Percentiles rank a stretch among this genome's conserved stretches.
Evolutionary conservation across 92 coral and sea anemone genomes (phyloP).

Genomic region (Umimayanthus chanpuru): DNA sequence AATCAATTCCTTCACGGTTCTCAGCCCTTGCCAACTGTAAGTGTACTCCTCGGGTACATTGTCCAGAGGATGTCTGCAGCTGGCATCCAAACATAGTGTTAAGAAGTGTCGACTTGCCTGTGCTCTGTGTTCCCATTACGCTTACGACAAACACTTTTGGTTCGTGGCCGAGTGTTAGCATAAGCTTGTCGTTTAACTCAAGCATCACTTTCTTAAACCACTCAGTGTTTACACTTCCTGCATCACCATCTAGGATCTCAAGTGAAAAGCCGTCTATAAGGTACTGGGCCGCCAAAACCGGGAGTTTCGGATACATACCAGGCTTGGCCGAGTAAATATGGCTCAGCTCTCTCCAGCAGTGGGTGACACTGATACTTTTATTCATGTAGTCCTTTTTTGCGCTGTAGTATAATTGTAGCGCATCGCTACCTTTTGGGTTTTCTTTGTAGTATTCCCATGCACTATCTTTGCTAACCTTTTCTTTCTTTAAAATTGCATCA

Average conservation of each 20-base stretch:
- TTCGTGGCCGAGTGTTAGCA: neutral
- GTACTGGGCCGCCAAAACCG: conserved; percentile 35
- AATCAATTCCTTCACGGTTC: conserved; percentile 34
- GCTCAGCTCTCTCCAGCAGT: conserved; percentile 37
- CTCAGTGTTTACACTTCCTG: conserved; percentile 37
- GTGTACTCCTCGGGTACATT: conserved; percentile 58
- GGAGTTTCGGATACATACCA: conserved; percentile 1
- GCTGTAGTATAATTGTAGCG: conserved; percentile 19
- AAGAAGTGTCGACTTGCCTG: conserved; percentile 59
- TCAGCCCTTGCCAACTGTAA: conserved; percentile 34
- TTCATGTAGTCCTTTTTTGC: conserved; percentile 1
- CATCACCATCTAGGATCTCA: conserved; percentile 55
- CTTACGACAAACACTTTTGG: conserved; percentile 52
- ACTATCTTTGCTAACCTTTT: conserved; percentile 17
- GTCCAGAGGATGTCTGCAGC: conserved; percentile 47
- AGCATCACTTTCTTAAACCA: conserved; percentile 48
- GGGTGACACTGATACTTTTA: conserved; percentile 9
- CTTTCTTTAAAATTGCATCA: neutral
- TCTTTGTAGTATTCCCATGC: conserved; percentile 14
- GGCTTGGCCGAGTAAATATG: conserved; percentile 29
- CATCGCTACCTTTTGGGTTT: conserved; percentile 10
- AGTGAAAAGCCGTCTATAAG: conserved; percentile 45
- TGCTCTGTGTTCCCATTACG: conserved; percentile 55
- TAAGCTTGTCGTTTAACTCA: conserved; percentile 14
- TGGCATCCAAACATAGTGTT: conserved; percentile 58